Conservation (phyloP, 1,140 invertebrate genomes). For the Coenobita brevimanus region DNA sequence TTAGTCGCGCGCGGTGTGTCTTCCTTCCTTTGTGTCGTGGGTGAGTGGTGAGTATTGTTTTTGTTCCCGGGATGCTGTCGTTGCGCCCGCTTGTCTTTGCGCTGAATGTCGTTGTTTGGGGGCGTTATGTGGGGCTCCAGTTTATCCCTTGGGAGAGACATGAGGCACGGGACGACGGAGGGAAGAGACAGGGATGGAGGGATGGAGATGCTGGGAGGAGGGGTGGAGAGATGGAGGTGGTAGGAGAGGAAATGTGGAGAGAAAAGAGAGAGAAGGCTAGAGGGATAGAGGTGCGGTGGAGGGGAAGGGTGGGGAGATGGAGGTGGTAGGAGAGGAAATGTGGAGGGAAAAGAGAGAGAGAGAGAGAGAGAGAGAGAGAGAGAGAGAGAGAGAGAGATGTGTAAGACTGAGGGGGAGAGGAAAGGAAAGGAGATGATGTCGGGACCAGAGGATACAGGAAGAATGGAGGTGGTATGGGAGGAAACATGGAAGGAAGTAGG, state of each 20-base stretch:
- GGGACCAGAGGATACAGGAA: no score
- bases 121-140: not conserved
- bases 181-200: not conserved
- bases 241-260: not conserved
- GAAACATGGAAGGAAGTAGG: not conserved
- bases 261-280: not conserved
- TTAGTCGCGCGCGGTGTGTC: constrained; percentile 37
- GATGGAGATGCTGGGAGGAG: not conserved
- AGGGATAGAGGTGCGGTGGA: no score
- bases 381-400: not conserved
- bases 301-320: not conserved
- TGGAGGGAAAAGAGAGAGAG: not conserved
- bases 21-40: constrained; percentile 59
- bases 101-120: constrained; percentile 52
- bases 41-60: constrained; percentile 56
- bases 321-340: not conserved
- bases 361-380: not conserved
- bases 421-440: not conserved
- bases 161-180: not conserved
- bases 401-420: not conserved
- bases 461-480: not conserved
- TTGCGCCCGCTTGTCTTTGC: constrained; percentile 52
- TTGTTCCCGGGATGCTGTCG: constrained; percentile 45
- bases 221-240: not conserved
- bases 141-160: no score